Conservation (phyloP, 1,140 invertebrate species). For the Camponotus floridanus region DNA sequence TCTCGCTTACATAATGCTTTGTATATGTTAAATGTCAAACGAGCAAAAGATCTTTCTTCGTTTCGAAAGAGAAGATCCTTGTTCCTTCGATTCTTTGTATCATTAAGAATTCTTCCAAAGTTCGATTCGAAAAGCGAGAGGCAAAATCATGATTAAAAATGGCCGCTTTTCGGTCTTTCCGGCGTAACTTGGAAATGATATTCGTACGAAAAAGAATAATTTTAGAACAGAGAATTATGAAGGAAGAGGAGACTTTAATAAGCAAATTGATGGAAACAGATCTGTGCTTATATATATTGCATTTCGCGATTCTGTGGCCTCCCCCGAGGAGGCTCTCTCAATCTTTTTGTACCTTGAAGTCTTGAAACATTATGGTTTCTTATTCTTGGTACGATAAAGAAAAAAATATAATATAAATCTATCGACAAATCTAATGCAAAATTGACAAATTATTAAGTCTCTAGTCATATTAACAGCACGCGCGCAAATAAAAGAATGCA, state of each 20-base stretch:
- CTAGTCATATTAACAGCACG: conserved; percentile 80
- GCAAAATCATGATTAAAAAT: not conserved
- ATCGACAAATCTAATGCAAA: conserved; percentile 68
- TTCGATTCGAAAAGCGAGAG: conserved; percentile 29
- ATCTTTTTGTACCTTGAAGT: conserved; percentile 74
- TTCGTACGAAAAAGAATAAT: conserved; percentile 33
- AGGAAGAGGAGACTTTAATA: conserved; percentile 62
- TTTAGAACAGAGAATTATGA: conserved; percentile 35
- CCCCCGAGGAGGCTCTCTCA: conserved; percentile 16
- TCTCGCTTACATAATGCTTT: conserved; percentile 76
- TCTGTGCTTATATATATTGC: conserved; percentile 74
- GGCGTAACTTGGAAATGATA: not conserved
- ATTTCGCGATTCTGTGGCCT: conserved; percentile 74
- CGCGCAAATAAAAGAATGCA: conserved; percentile 53
- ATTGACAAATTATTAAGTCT: conserved; percentile 77
- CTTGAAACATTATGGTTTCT: conserved; percentile 74
- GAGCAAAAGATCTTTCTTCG: conserved; percentile 62
- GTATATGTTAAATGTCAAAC: conserved; percentile 72
- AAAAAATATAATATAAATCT: conserved; percentile 49
- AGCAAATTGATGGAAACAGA: conserved; percentile 60
- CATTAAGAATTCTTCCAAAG: conserved; percentile 48
- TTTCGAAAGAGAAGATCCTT: conserved; percentile 53
- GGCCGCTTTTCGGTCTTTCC: not conserved
- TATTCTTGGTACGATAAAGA: conserved; percentile 72
- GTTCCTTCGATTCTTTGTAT: conserved; percentile 67